Base-by-base conservation (phyloP, 92 coral and sea anemone genomes). In the Parazoanthus atlanticus region DNA sequence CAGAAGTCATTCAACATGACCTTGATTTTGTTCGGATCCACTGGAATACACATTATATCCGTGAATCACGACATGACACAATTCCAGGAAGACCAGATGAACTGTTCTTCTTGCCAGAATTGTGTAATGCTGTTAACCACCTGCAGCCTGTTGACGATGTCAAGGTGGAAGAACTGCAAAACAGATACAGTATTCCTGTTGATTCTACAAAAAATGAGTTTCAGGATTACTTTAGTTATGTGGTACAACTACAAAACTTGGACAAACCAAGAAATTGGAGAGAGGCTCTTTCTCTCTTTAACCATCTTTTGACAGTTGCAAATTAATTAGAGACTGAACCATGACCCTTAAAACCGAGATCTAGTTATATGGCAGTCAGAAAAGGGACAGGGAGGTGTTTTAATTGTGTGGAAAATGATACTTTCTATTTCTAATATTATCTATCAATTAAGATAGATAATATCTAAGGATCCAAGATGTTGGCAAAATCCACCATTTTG, bases 221-320 rank as follows among this genome's bases (percentile, higher is more conserved):
- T 26, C 43, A 79, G 41, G 67, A 49, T 1, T 79, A 79, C 69
- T 79, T 79, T 28, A 28, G 26, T 0, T 79, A 52, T 52, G 84
- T 52, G 28, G 25, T 79, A 16, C 36, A 79, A 26, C 40, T 28
- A 28, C 25, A 2, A 16, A 52, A 31, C n/a, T 52, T 79, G 25
- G 41, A 29, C 23, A 79, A 52, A 26, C 84, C 70, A 29, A 79
- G 26, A 54, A 32, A 52, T 56, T 79, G 84, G 84, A 79, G 71
- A 79, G 69, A 79, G 25, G 83, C 82, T 26, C 82, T 54, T 65
- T 85, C 46, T 85, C 80, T 3, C 3, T 34, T 34, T 34, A 34
- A 65, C 86, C 67, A 85, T 85, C 30, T 78, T 61, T 58, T 82
- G 86, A 41, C 54, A 82, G 73, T 82, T 66, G 76, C 76, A 64